A percentile compares a stretch with the other conserved stretches of the same genome.
phyloP scores from a whole-genome alignment of 23 tunicate genomes.

The Diplosoma virens region DNA sequence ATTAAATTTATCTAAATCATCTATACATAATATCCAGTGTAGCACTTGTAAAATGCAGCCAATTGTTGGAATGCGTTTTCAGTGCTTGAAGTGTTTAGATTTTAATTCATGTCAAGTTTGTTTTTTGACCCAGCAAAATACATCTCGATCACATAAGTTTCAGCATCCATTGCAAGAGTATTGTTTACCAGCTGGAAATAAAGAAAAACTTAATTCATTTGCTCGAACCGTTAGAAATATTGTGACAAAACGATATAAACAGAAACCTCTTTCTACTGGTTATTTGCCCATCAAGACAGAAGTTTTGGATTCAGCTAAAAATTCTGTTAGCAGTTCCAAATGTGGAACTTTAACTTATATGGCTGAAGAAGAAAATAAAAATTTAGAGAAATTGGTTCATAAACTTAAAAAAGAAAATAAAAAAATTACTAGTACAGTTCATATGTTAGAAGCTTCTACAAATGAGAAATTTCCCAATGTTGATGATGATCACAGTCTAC shows the following conservation, averaged over 20 bases:
- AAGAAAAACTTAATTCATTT: constrained; percentile 68
- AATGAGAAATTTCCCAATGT: background rate
- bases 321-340: no score
- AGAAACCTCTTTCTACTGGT: constrained; percentile 44
- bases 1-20: constrained; percentile 46
- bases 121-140: constrained; percentile 44
- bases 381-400: constrained; percentile 50
- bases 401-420: constrained; percentile 72
- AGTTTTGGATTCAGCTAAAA: background rate
- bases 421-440: constrained; percentile 47
- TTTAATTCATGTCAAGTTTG: constrained; percentile 80
- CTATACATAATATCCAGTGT: constrained; percentile 70
- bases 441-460: constrained; percentile 38
- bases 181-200: constrained; percentile 60
- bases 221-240: constrained; percentile 78
- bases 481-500: constrained; percentile 23
- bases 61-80: constrained; percentile 81
- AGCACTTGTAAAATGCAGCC: constrained; percentile 70
- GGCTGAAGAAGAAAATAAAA: constrained; percentile 64
- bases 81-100: constrained; percentile 76
- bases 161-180: constrained; percentile 88
- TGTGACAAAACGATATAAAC: constrained; percentile 87
- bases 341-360: constrained; percentile 48
- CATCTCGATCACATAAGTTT: constrained; percentile 49
- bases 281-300: constrained; percentile 52